Base-by-base conservation (phyloP, 2,797 vertebrate genomes). In the Spheniscus humboldti region DNA sequence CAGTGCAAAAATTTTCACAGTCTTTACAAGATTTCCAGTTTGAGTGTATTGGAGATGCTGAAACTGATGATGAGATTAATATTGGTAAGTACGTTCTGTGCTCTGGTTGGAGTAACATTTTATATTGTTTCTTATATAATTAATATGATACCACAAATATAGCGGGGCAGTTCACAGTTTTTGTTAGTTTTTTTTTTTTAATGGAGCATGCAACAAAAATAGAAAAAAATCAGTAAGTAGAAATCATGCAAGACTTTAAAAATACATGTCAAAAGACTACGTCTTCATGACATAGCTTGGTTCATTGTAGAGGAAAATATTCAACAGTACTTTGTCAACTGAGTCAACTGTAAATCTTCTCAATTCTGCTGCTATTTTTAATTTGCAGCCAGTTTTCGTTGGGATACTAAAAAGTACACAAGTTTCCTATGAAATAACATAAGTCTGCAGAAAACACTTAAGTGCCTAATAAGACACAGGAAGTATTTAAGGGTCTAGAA, bases 1-100 rank as follows among this genome's bases (percentile, higher is more conserved):
- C 99, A 72, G 99, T 99, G 43, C 99, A 99, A 98, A 99, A 99
- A 86, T 99, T 99, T 98, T 99, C 99, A 37, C 99, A 99, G 94
- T 99, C 99, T 22, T 98, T 99, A 18, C 99, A 99, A 97, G 99
- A 99, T 97, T 99, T 99, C 97, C 99, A 99, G 93, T 99, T 99
- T 97, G 99, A 99, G 94, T 99, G 99, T 88, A 99, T 99, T 60
- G 99, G 99, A 67, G 99, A 99, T 91, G 99, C 99, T 48, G 99
- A 99, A 98, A 99, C 99, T 20, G 99, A 99, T 94, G 99, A 99
- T 96, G 99, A 99, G 97, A 99, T 99, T 94, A 99, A 98, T 93
- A 99, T 99, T 82, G 99, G 99, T 99, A 97, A 98, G 98, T 98
- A 66, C 13, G 3, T 53, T 72, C 31, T 88, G 24, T 62, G n/a